Evolutionary conservation across 2,888 invertebrate species (phyloP).

Genomic region (Netelia virgata): DNA sequence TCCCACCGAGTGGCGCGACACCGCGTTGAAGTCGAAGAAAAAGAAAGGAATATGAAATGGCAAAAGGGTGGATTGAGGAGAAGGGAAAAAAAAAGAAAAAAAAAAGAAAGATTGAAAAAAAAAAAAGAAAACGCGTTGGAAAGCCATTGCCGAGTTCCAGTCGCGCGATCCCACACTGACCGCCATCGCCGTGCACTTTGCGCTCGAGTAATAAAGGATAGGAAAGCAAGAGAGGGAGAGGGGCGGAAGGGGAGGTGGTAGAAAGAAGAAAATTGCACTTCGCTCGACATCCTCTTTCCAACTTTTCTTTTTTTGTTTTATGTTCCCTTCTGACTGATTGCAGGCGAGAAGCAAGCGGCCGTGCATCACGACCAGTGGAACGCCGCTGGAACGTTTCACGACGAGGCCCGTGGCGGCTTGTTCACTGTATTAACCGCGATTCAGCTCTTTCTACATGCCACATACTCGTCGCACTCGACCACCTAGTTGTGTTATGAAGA

Average conservation of each 20-base stretch:
- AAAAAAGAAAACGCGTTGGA: conserved; percentile 25
- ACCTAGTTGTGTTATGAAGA: conserved; percentile 69
- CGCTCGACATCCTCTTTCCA: conserved; percentile 42
- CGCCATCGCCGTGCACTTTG: conserved; percentile 66
- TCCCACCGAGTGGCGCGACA: conserved; percentile 54
- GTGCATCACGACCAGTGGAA: conserved; percentile 89
- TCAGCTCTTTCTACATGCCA: conserved; percentile 65
- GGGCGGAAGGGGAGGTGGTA: neutral
- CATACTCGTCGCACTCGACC: conserved; percentile 68
- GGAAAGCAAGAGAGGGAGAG: conserved; percentile 9
- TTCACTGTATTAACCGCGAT: conserved; percentile 68
- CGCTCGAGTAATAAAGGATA: conserved; percentile 57
- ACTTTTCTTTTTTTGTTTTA: conserved; percentile 36
- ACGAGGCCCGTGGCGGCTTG: conserved; percentile 62
- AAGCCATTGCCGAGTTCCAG: conserved; percentile 51
- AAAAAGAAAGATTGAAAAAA: conserved; percentile 36
- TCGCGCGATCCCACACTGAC: conserved; percentile 61
- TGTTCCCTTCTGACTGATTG: conserved; percentile 63
- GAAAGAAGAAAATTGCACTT: conserved; percentile 59
- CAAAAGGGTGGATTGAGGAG: neutral
- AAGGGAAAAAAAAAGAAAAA: conserved; percentile 16
- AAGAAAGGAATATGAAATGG: conserved; percentile 35
- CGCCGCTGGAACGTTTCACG: conserved; percentile 83
- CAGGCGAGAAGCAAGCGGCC: conserved; percentile 88
- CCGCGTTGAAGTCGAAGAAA: conserved; percentile 16